Percentiles rank a stretch among this genome's conserved stretches.
Evolutionary conservation across 2,113 vertebrate species (phyloP).

Genomic region (Nothobranchius furzeri): DNA sequence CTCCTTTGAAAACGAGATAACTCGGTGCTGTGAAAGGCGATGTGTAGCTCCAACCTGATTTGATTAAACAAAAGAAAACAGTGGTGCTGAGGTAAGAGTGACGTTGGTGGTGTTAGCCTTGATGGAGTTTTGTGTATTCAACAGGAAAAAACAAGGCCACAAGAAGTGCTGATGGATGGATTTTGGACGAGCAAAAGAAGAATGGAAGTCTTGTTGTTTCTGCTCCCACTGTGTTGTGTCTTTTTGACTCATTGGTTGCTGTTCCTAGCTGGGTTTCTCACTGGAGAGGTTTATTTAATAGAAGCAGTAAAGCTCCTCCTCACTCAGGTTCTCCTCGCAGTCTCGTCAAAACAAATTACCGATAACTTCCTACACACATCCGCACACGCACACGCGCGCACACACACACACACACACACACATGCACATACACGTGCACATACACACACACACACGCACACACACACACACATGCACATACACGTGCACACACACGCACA

Average conservation of each 20-base stretch:
- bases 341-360: too few relatives aligned
- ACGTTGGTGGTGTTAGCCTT: slow-evolving; percentile 27
- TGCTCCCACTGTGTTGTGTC: slow-evolving; percentile 47
- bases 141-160: slow-evolving; percentile 23
- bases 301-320: background rate
- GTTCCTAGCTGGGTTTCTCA: background rate
- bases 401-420: too few relatives aligned
- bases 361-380: too few relatives aligned
- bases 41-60: slow-evolving; percentile 20
- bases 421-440: too few relatives aligned
- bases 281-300: background rate
- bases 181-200: slow-evolving; percentile 1
- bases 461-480: too few relatives aligned
- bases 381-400: too few relatives aligned
- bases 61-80: slow-evolving; percentile 60
- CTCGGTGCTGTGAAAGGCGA: slow-evolving; percentile 14
- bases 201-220: slow-evolving; percentile 6
- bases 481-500: too few relatives aligned
- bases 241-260: slow-evolving; percentile 25
- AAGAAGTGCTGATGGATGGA: slow-evolving; percentile 26
- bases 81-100: slow-evolving; percentile 7
- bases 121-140: slow-evolving; percentile 18
- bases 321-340: too few relatives aligned
- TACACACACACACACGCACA: too few relatives aligned
- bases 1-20: slow-evolving; percentile 23